Conservation (phyloP, 1,140 invertebrate species). For the Atta colombica region DNA sequence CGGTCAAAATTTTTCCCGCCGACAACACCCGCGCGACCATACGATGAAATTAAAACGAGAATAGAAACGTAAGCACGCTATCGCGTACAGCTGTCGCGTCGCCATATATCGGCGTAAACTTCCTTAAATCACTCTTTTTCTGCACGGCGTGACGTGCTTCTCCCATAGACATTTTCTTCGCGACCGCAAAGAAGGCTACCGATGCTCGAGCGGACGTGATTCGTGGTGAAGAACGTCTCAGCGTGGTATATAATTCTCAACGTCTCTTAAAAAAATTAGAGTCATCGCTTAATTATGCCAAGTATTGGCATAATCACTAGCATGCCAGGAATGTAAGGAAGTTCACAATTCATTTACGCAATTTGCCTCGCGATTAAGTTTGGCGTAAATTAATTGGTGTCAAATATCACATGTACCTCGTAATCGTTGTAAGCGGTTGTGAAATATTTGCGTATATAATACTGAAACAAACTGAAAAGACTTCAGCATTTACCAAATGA, state of each 20-base stretch:
- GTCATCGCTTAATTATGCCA: not conserved
- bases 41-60: conserved; percentile 66
- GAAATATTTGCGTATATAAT: not conserved
- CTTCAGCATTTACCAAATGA: not conserved
- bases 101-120: conserved; percentile 59
- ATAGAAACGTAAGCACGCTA: conserved; percentile 62
- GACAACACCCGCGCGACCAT: not conserved
- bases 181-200: not conserved
- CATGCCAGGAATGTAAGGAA: not conserved
- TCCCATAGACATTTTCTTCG: conserved; percentile 40
- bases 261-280: conserved; percentile 1
- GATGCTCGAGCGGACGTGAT: conserved; percentile 10
- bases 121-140: conserved; percentile 63
- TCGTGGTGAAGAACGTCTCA: not conserved
- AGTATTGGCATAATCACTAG: no score
- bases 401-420: not conserved
- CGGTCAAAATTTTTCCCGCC: conserved; percentile 28
- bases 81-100: conserved; percentile 61
- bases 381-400: conserved; percentile 2
- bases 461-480: not conserved
- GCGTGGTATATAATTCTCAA: not conserved
- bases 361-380: not conserved
- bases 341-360: not conserved
- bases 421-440: not conserved
- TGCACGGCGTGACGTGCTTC: conserved; percentile 1